Percentiles rank a stretch among this genome's conserved stretches.
Conservation (phyloP, 2,888 invertebrate species). For the Vesta saturnalis region DNA sequence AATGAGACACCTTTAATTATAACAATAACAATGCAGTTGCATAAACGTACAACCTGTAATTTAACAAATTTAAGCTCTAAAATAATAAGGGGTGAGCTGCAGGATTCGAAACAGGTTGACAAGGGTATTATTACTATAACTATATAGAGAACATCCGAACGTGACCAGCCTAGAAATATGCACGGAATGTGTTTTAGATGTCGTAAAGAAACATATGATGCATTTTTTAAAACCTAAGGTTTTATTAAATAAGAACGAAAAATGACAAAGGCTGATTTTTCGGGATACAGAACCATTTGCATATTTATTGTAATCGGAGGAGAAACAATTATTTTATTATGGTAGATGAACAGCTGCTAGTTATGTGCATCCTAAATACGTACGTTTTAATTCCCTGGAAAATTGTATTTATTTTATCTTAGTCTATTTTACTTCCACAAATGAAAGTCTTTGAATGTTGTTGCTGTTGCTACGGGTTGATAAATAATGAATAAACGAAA, state of each 20-base stretch:
- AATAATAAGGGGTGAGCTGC: conserved; percentile 36
- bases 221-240: conserved; percentile 34
- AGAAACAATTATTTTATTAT: conserved; percentile 3
- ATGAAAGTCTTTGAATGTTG: conserved; percentile 41
- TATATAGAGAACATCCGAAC: conserved; percentile 39
- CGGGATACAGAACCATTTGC: neutral
- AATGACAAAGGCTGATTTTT: conserved; percentile 22
- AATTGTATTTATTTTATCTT: conserved; percentile 25
- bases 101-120: conserved; percentile 40
- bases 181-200: conserved; percentile 37
- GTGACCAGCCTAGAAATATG: conserved; percentile 39
- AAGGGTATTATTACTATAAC: conserved; percentile 41
- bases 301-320: neutral
- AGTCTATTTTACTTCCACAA: conserved; percentile 40
- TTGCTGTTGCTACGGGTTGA: conserved; percentile 47
- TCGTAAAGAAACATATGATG: conserved; percentile 37
- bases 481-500: conserved; percentile 59
- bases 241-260: conserved; percentile 33
- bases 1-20: conserved; percentile 33
- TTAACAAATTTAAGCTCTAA: conserved; percentile 34
- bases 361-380: conserved; percentile 6
- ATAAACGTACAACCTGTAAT: conserved; percentile 35
- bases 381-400: conserved; percentile 19
- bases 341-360: neutral
- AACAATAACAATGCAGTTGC: conserved; percentile 31